Evolutionary conservation across 2,113 vertebrate genomes (phyloP).

Genomic region (Upupa epops): DNA sequence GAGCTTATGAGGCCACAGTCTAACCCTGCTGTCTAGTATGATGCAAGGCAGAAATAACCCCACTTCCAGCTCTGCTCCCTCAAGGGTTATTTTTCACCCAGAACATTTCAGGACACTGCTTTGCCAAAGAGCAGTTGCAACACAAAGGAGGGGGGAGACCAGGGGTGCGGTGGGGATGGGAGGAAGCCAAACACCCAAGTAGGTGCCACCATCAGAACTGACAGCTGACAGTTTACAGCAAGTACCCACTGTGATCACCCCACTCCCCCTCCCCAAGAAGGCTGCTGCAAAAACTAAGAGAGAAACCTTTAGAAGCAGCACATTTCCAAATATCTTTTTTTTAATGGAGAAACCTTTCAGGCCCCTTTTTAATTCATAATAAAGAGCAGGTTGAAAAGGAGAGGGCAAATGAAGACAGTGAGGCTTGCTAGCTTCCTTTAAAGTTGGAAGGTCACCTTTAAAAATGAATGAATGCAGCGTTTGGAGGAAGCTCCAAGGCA

Average conservation of each 20-base stretch:
- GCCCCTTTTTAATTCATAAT: constrained; percentile 48
- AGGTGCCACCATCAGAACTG: not conserved
- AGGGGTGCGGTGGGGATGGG: not conserved
- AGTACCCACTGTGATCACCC: rapidly evolving
- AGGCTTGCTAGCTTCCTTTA: constrained; percentile 48
- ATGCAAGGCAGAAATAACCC: constrained; percentile 3
- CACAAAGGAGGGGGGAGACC: not conserved
- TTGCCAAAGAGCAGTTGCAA: not conserved
- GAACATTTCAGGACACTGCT: not conserved
- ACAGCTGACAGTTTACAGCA: not conserved
- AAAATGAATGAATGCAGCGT: constrained; percentile 57
- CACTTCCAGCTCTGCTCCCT: not conserved
- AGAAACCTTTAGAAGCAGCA: not conserved
- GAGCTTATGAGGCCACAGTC: not conserved
- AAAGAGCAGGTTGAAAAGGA: constrained; percentile 47
- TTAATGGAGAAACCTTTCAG: constrained; percentile 37
- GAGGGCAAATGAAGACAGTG: constrained; percentile 28
- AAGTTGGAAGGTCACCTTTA: constrained; percentile 66
- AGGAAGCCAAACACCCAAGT: not conserved
- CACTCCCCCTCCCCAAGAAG: not conserved
- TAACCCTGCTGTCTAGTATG: not conserved
- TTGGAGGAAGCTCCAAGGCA: constrained; percentile 47
- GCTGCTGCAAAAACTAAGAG: not conserved
- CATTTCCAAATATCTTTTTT: constrained; percentile 29
- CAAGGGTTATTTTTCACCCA: not conserved